Base-by-base conservation (phyloP, 2,888 invertebrate genomes). In the Anoplius nigerrimus region DNA sequence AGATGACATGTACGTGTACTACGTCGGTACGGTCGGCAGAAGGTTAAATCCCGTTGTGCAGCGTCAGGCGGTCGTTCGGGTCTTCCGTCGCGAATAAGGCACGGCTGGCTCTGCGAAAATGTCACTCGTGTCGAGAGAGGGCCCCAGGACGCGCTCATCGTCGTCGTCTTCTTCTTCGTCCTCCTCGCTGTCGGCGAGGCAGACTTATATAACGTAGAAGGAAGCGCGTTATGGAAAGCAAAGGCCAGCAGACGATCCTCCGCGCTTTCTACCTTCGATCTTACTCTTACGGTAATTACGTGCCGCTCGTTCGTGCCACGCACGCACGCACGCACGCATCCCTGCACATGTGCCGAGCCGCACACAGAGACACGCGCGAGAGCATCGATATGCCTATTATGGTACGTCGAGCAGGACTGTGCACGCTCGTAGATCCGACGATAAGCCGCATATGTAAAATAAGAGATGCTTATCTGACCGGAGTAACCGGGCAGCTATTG, bases 161-260 rank as follows among this genome's bases (percentile, higher is more conserved):
- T n/a, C n/a, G n/a, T n/a, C n/a, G n/a, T n/a, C n/a, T n/a, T n/a
- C n/a, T n/a, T n/a, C n/a, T n/a, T n/a, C n/a, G n/a, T n/a, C n/a
- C n/a, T n/a, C n/a, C n/a, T n/a, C n/a, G n/a, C n/a, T n/a, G n/a
- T n/a, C n/a, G 48, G 68, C 71, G 48, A 61, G 73, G 74, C 67
- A 70, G 74, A 71, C 73, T 86, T 86, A 85, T 83, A 78, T 86
- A 87, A 87, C 80, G 63, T 66, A 73, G 73, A 72, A 78, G 78
- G 78, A 83, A 83, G 76, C 75, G 74, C 72, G 71, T 72, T 71
- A 79, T 87, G 85, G 86, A 86, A 88, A 87, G 85, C 86, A 86
- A 87, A 87, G 88, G 87, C 86, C 86, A 86, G 87, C 87, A 85
- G 86, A 87, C 86, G 87, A 84, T 87, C 86, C 85, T 84, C 76